A percentile compares a stretch with the other conserved stretches of the same genome.
These are phyloP conservation scores for Triplophysa dalaica DNA, from an alignment of 2,113 vertebrate genomes.

Conservation along the genomic window DNA sequence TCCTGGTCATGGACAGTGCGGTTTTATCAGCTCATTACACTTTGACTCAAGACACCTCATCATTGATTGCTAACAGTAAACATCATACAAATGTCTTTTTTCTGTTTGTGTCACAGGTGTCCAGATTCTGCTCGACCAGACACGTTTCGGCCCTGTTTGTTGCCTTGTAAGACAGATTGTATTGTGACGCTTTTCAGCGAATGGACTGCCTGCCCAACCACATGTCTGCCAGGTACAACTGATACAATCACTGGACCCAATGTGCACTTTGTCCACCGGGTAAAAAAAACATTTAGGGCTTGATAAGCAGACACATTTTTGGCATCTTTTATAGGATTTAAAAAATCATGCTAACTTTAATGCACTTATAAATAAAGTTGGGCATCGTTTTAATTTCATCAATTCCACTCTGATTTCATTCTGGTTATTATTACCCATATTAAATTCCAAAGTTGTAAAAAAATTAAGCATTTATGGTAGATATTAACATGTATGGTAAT, in stretches of 20 bases:
- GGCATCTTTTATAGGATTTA: neutral
- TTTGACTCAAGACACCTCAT: constrained; percentile 43
- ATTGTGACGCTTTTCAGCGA: constrained; percentile 91
- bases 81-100: neutral
- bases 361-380: no score
- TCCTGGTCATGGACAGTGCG: constrained; percentile 58
- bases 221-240: constrained; percentile 81
- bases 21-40: constrained; percentile 22
- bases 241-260: neutral
- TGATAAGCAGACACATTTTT: constrained; percentile 13
- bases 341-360: no score
- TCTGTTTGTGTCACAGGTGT: constrained; percentile 75
- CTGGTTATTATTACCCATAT: no score
- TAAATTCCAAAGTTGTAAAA: no score
- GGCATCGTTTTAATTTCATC: no score
- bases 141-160: constrained; percentile 76
- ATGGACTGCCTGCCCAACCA: constrained; percentile 85
- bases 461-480: no score
- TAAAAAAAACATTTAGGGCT: neutral
- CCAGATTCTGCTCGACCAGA: constrained; percentile 84
- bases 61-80: constrained; percentile 48
- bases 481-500: no score
- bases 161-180: constrained; percentile 89
- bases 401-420: no score
- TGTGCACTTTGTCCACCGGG: neutral